Percentiles rank a stretch among this genome's conserved stretches.
Conservation (phyloP, 1,140 invertebrate species). For the Nixonia krombeini region DNA sequence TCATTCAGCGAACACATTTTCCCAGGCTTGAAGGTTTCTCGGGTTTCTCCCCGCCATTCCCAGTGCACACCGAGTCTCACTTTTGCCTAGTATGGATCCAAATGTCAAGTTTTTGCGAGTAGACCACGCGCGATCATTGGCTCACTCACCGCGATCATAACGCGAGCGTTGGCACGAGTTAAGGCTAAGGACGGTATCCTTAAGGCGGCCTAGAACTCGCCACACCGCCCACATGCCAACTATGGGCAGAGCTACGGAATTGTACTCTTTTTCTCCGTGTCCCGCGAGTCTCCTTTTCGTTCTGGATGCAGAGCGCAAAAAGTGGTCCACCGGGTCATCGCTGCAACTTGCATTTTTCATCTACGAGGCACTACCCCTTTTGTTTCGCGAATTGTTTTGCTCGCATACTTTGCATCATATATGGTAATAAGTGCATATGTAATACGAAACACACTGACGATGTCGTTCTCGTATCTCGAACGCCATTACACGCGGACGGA, state of each 20-base stretch:
- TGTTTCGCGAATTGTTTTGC: no score
- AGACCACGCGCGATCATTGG: conserved; percentile 23
- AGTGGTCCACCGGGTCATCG: conserved; percentile 8
- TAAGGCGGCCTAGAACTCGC: conserved; percentile 22
- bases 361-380: no score
- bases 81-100: no score
- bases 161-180: conserved; percentile 2
- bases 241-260: conserved; percentile 50
- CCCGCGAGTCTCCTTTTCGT: conserved; percentile 27
- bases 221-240: conserved; percentile 49
- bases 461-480: no score
- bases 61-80: no score
- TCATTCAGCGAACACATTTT: no score
- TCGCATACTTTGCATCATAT: no score
- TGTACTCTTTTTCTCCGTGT: conserved; percentile 39
- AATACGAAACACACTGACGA: no score
- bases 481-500: no score
- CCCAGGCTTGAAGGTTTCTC: no score
- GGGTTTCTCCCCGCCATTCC: no score
- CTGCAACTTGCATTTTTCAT: conserved; percentile 7
- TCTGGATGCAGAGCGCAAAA: conserved; percentile 7
- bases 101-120: conserved; percentile 39
- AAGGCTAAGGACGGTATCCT: conserved; percentile 33
- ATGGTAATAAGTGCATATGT: no score
- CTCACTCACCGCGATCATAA: background rate